Conservation (phyloP, 2,113 vertebrate species). For the Paratilapia polleni region DNA sequence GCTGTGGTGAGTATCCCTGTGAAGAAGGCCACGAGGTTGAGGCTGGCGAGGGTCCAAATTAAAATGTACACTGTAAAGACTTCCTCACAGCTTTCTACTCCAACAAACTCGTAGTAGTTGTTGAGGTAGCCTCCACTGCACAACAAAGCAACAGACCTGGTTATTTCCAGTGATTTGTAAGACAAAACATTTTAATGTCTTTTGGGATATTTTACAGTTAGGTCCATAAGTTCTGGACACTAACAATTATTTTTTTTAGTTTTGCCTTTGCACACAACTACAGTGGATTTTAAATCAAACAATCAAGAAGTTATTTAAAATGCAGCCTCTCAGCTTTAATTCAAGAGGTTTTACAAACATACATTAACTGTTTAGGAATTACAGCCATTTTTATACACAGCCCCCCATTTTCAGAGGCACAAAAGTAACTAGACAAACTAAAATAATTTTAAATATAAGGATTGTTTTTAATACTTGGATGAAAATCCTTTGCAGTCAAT, state of each 20-base stretch:
- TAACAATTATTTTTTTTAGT: too few relatives aligned
- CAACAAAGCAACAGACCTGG: background rate
- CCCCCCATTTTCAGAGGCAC: too few relatives aligned
- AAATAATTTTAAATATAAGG: too few relatives aligned
- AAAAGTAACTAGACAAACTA: too few relatives aligned
- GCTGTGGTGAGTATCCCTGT: constrained; percentile 72
- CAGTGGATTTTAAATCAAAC: too few relatives aligned
- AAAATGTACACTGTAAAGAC: constrained; percentile 72
- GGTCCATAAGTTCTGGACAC: too few relatives aligned
- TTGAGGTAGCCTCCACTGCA: constrained; percentile 78
- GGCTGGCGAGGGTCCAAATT: constrained; percentile 70
- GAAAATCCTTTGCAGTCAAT: too few relatives aligned
- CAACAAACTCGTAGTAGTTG: constrained; percentile 81
- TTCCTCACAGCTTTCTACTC: constrained; percentile 78
- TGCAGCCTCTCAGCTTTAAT: background rate
- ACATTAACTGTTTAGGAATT: too few relatives aligned
- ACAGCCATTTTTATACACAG: too few relatives aligned
- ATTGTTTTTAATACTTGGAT: too few relatives aligned
- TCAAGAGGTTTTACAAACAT: background rate
- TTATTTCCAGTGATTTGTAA: background rate
- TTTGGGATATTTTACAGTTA: background rate
- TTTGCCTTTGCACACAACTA: too few relatives aligned
- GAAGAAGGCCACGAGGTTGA: constrained; percentile 78
- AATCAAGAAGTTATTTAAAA: background rate
- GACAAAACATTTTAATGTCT: background rate